Evolutionary conservation across 2,888 invertebrate genomes (phyloP).

Genomic region (Drosophila paranaensis): DNA sequence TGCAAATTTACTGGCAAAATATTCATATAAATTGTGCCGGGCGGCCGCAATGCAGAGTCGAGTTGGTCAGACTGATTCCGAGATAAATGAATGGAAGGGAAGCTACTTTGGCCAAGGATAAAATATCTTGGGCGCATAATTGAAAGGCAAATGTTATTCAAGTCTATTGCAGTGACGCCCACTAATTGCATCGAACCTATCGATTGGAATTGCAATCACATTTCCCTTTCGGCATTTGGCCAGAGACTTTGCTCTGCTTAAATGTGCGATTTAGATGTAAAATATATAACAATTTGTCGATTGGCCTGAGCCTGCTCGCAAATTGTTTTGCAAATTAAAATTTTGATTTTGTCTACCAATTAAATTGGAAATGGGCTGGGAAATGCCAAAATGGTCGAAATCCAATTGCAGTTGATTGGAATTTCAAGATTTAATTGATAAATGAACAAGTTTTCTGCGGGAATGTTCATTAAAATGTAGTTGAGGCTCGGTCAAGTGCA

Average conservation of each 20-base stretch:
- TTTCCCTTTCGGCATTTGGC: background rate
- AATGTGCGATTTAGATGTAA: background rate
- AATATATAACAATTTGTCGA: slow-evolving; percentile 3
- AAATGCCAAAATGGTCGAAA: background rate
- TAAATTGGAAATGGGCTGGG: background rate
- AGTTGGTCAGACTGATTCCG: slow-evolving; percentile 20
- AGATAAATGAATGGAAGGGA: slow-evolving; percentile 14
- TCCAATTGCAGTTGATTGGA: background rate
- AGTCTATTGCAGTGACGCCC: slow-evolving; percentile 5
- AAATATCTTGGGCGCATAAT: slow-evolving; percentile 22
- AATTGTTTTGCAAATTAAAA: background rate
- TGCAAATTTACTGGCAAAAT: slow-evolving; percentile 61
- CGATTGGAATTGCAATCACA: slow-evolving; percentile 2
- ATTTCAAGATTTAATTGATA: background rate
- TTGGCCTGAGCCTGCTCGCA: background rate
- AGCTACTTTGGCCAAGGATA: slow-evolving; percentile 1
- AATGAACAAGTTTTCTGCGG: background rate
- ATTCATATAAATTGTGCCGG: slow-evolving; percentile 57
- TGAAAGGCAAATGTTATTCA: slow-evolving; percentile 7
- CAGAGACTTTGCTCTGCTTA: too few relatives aligned
- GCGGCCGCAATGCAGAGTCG: slow-evolving; percentile 22
- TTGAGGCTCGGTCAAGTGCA: background rate
- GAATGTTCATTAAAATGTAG: background rate
- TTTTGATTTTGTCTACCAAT: background rate
- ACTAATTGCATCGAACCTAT: slow-evolving; percentile 10